These are phyloP conservation scores for Netelia melanura DNA, from an alignment of 2,888 invertebrate species.

Conservation along the genomic window DNA sequence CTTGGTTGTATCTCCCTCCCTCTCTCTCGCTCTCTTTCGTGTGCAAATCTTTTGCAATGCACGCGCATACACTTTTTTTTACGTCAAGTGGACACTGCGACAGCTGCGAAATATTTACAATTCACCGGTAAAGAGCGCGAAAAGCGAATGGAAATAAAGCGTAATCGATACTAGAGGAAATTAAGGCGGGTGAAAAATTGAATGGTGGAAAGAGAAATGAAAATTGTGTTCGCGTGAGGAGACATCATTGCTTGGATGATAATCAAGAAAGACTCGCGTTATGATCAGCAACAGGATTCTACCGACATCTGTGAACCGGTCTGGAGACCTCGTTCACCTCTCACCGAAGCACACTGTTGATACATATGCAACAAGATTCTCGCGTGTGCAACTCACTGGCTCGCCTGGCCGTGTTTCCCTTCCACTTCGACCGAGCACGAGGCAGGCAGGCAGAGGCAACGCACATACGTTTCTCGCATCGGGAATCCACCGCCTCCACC, in stretches of 20 bases:
- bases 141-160: conserved; percentile 27
- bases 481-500: conserved; percentile 61
- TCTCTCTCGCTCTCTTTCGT: conserved; percentile 30
- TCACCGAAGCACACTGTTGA: conserved; percentile 48
- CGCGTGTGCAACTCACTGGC: conserved; percentile 57
- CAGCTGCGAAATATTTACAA: conserved; percentile 35
- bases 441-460: conserved; percentile 30
- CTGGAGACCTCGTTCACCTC: conserved; percentile 77
- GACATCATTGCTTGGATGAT: conserved; percentile 19
- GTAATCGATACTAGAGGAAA: conserved; percentile 9
- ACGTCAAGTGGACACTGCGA: conserved; percentile 19
- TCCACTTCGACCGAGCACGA: conserved; percentile 59
- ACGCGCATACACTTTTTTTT: conserved; percentile 23
- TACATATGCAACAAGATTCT: conserved; percentile 49
- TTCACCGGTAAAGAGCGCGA: not conserved
- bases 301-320: conserved; percentile 83
- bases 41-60: conserved; percentile 66
- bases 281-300: conserved; percentile 65
- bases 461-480: conserved; percentile 47
- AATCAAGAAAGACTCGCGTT: conserved; percentile 45
- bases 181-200: not conserved
- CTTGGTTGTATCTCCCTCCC: conserved; percentile 66
- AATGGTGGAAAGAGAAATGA: not conserved
- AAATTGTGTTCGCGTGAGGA: conserved; percentile 11
- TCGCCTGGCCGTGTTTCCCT: conserved; percentile 41